Conservation (phyloP, 2,888 invertebrate species). For the Metalampra italica region DNA sequence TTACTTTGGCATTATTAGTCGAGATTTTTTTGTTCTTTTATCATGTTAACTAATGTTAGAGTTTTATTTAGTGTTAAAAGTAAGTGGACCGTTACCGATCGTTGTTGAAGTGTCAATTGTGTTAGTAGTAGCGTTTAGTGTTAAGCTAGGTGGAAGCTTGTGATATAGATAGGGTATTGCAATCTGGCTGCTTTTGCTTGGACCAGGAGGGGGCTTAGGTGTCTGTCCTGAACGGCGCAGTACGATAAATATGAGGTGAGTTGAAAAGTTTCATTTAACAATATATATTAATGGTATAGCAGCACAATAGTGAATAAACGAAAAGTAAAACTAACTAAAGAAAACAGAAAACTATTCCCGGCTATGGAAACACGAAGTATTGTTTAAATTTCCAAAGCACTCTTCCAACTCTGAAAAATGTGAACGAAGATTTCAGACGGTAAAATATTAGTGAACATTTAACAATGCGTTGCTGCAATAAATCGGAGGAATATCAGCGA, state of each 20-base stretch:
- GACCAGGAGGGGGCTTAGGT: slow-evolving; percentile 46
- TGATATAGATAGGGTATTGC: slow-evolving; percentile 66
- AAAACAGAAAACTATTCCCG: neutral
- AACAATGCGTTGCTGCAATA: slow-evolving; percentile 45
- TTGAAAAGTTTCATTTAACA: neutral
- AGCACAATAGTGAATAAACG: too few species aligned
- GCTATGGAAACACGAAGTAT: neutral
- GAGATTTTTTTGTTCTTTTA: slow-evolving; percentile 61
- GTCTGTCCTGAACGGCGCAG: slow-evolving; percentile 26
- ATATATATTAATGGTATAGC: too few species aligned
- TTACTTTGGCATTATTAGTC: slow-evolving; percentile 52
- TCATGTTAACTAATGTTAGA: slow-evolving; percentile 74
- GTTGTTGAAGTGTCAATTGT: slow-evolving; percentile 70
- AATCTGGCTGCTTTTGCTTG: slow-evolving; percentile 36
- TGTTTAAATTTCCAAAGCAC: slow-evolving; percentile 3
- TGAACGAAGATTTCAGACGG: slow-evolving; percentile 14
- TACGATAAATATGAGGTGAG: slow-evolving; percentile 32
- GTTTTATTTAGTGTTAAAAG: slow-evolving; percentile 63
- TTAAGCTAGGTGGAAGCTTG: slow-evolving; percentile 76
- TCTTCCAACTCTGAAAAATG: slow-evolving; percentile 7
- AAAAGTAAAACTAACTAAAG: neutral
- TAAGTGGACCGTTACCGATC: slow-evolving; percentile 66
- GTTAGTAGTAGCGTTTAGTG: slow-evolving; percentile 67
- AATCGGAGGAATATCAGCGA: slow-evolving; percentile 49
- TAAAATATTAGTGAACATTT: slow-evolving; percentile 37